Conservation (phyloP, 1,140 invertebrate species). For the Aphelenchoides besseyi region DNA sequence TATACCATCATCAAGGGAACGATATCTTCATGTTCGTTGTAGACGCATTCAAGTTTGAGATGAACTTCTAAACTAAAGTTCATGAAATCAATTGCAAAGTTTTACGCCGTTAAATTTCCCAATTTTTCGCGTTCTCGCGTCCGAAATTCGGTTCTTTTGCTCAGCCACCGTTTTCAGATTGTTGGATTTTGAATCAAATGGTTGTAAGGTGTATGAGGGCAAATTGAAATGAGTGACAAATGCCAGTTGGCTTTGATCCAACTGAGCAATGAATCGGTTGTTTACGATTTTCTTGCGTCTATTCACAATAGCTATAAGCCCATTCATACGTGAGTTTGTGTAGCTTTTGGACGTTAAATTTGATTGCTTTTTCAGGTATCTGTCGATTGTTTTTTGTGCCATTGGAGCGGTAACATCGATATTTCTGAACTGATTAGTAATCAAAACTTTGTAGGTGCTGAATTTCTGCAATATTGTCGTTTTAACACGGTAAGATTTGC, state of each 20-base stretch:
- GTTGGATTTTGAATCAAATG: not conserved
- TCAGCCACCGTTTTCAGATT: no score
- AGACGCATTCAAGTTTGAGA: no score
- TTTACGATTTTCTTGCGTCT: conserved; percentile 39
- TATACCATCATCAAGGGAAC: no score
- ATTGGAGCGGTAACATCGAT: conserved; percentile 51
- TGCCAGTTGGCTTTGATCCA: conserved; percentile 36
- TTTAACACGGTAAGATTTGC: conserved; percentile 48
- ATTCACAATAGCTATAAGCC: conserved; percentile 51
- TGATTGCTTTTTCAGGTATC: conserved; percentile 27
- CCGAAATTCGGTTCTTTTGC: no score
- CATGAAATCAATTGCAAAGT: no score
- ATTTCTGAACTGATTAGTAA: not conserved
- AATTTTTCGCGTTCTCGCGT: no score
- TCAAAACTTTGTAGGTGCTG: conserved; percentile 16
- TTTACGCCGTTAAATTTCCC: no score
- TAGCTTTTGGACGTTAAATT: not conserved
- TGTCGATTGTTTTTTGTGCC: conserved; percentile 57
- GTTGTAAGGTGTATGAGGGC: no score
- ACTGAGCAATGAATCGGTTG: conserved; percentile 41
- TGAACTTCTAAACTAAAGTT: no score
- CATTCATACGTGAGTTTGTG: conserved; percentile 38
- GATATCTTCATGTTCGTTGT: no score
- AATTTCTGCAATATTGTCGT: conserved; percentile 62
- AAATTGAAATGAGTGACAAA: not conserved